A percentile compares a stretch with the other conserved stretches of the same genome.
These are phyloP conservation scores for Lepidocolaptes lacrymiger DNA, from an alignment of 2,797 vertebrate genomes.

Conservation along the genomic window DNA sequence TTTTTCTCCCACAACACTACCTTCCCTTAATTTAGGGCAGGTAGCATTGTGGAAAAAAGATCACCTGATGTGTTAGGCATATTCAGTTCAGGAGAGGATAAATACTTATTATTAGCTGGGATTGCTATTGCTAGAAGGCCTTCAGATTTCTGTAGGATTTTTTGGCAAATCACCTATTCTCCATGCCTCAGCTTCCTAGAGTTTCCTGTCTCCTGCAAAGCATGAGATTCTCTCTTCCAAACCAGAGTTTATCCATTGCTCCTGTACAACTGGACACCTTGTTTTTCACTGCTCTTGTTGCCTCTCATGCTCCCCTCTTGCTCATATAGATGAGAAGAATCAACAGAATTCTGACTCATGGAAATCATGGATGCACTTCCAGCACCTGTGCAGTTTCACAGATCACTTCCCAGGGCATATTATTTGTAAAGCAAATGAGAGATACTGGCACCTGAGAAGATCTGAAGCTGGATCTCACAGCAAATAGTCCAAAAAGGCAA, in stretches of 20 bases:
- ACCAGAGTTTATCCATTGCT: background rate
- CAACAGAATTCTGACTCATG: background rate
- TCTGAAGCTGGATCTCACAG: background rate
- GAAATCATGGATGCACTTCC: background rate
- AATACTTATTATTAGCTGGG: background rate
- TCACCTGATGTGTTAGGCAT: background rate
- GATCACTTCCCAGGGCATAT: background rate
- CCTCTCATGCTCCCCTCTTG: background rate
- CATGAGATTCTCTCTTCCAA: background rate
- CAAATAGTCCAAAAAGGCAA: background rate
- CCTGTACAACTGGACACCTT: background rate
- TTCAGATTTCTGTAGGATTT: background rate
- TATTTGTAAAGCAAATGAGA: background rate
- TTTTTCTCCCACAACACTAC: background rate
- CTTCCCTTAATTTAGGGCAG: background rate
- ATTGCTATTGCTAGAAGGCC: background rate
- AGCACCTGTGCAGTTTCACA: background rate
- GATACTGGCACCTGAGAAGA: background rate
- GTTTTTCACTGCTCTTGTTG: background rate
- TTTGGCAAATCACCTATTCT: background rate
- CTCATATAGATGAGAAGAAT: background rate
- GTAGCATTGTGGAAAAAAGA: background rate
- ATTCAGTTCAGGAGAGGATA: background rate
- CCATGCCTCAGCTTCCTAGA: background rate
- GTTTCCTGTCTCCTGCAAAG: background rate